Conservation (phyloP, 37 sponge, comb jelly and placozoan genomes). For the Haliclona indistincta region DNA sequence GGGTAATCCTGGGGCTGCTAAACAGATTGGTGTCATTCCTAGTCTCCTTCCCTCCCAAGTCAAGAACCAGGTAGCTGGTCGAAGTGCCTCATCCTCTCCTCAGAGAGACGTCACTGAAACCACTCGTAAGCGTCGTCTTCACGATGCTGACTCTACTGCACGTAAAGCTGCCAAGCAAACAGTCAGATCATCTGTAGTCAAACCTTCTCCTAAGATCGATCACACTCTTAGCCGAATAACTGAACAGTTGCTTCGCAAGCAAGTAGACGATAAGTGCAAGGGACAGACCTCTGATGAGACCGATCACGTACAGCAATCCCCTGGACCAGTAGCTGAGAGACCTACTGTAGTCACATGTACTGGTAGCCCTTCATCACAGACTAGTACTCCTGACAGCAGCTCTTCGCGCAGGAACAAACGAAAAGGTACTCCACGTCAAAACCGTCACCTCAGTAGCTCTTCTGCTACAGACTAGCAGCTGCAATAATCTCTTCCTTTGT, state of each 20-base stretch:
- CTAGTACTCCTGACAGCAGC: neutral
- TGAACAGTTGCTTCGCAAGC: conserved; percentile 29
- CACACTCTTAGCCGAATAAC: conserved; percentile 43
- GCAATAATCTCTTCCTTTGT: too few species aligned
- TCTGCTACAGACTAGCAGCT: too few species aligned
- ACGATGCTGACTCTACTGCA: neutral
- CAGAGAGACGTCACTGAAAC: neutral
- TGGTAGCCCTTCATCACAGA: neutral
- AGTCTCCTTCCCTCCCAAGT: conserved; percentile 8
- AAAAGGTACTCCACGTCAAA: conserved; percentile 42
- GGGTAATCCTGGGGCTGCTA: too few species aligned
- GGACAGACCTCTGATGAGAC: neutral
- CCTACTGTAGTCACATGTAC: neutral
- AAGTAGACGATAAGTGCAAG: conserved; percentile 42
- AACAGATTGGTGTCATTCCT: conserved; percentile 15
- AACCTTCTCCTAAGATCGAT: conserved; percentile 44
- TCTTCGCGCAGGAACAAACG: conserved; percentile 30
- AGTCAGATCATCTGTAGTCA: conserved; percentile 21
- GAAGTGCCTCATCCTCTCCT: neutral
- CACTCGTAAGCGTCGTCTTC: conserved; percentile 33
- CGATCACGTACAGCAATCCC: too few species aligned
- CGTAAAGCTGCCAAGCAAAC: too few species aligned
- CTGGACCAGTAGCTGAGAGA: neutral
- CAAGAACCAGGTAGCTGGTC: neutral
- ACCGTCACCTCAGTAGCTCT: too few species aligned